A percentile compares a stretch with the other conserved stretches of the same genome.
Evolutionary conservation across 2,113 vertebrate genomes (phyloP).

Genomic region (Ageneiosus marmoratus): DNA sequence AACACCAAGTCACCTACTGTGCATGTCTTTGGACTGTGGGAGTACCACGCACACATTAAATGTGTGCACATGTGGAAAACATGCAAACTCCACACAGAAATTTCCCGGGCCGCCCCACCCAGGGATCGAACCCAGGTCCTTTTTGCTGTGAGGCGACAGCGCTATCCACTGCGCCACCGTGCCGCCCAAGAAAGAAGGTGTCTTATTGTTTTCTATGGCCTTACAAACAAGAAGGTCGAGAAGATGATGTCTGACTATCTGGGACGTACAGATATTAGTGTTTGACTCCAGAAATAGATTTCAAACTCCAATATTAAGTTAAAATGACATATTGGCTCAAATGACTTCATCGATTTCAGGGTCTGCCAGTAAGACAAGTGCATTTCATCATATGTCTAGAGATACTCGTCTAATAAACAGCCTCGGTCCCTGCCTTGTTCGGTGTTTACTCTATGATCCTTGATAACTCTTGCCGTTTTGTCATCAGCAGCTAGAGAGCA

Average conservation of each 20-base stretch:
- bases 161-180: too few species aligned
- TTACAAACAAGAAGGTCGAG: not conserved
- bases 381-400: slow-evolving; percentile 57
- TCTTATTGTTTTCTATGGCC: not conserved
- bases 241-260: too few species aligned
- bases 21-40: too few species aligned
- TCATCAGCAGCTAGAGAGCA: not conserved
- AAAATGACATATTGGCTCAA: slow-evolving; percentile 63
- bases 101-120: too few species aligned
- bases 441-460: not conserved
- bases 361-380: slow-evolving; percentile 51
- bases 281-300: slow-evolving; percentile 7
- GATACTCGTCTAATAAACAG: slow-evolving; percentile 12
- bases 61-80: too few species aligned
- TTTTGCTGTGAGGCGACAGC: too few species aligned
- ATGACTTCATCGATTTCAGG: slow-evolving; percentile 61
- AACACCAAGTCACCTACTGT: too few species aligned
- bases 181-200: not conserved
- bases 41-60: too few species aligned
- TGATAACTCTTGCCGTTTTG: not conserved
- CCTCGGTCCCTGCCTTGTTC: not conserved
- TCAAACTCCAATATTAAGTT: slow-evolving; percentile 49
- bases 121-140: too few species aligned
- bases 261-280: not conserved
- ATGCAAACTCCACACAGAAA: too few species aligned